Conservation (phyloP, 1,140 invertebrate species). For the Temnothorax longispinosus region DNA sequence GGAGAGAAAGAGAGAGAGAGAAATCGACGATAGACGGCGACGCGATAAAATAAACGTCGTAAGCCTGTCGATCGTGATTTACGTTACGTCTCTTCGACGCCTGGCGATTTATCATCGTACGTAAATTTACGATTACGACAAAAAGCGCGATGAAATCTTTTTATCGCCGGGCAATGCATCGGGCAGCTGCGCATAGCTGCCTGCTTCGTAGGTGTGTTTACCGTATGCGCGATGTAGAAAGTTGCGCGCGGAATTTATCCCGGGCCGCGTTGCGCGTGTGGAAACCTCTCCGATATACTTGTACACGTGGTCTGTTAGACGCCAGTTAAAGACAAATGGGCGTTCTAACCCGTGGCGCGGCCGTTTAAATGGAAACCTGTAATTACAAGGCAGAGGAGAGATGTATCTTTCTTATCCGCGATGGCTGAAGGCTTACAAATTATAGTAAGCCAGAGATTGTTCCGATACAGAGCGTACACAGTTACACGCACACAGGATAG, state of each 20-base stretch:
- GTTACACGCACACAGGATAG: background rate
- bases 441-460: slow-evolving; percentile 58
- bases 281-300: slow-evolving; percentile 56
- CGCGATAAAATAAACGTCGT: slow-evolving; percentile 12
- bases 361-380: slow-evolving; percentile 62
- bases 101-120: slow-evolving; percentile 31
- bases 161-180: slow-evolving; percentile 30
- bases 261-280: background rate
- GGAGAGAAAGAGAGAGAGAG: background rate
- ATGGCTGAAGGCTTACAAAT: slow-evolving; percentile 59
- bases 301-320: slow-evolving; percentile 59
- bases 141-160: slow-evolving; percentile 34
- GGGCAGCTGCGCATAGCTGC: background rate
- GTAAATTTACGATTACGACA: slow-evolving; percentile 36
- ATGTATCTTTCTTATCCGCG: slow-evolving; percentile 63
- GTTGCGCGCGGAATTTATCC: slow-evolving; percentile 47
- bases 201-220: slow-evolving; percentile 3
- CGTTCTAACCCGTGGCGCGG: slow-evolving; percentile 54
- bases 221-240: slow-evolving; percentile 28
- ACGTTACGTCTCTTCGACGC: slow-evolving; percentile 7
- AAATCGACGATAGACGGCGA: background rate
- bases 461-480: slow-evolving; percentile 24
- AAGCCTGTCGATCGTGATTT: slow-evolving; percentile 29
- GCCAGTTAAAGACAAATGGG: slow-evolving; percentile 64
- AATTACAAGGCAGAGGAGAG: slow-evolving; percentile 60